Conservation (phyloP, 2,113 vertebrate species). For the Solea senegalensis region DNA sequence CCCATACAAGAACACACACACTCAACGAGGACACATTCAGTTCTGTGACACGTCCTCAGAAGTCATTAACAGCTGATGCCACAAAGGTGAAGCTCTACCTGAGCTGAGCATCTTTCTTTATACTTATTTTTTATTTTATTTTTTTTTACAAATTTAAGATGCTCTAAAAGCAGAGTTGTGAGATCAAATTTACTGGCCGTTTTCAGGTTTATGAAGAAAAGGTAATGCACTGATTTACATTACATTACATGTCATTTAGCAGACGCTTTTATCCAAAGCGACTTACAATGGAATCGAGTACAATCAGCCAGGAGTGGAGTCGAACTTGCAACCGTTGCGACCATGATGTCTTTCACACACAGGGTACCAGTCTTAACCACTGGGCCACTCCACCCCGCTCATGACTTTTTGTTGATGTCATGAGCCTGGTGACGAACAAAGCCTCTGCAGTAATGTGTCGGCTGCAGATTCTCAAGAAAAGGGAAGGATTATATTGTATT, state of each 20-base stretch:
- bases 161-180: neutral
- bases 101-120: slow-evolving; percentile 22
- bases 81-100: slow-evolving; percentile 21
- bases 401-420: slow-evolving; percentile 22
- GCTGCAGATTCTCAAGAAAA: slow-evolving; percentile 40
- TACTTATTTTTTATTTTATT: neutral
- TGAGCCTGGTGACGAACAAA: slow-evolving; percentile 22
- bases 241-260: too few relatives aligned
- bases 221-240: neutral
- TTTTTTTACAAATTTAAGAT: neutral
- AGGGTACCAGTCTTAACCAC: too few relatives aligned
- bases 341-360: too few relatives aligned
- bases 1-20: too few relatives aligned
- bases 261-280: too few relatives aligned
- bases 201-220: slow-evolving; percentile 18
- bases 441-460: slow-evolving; percentile 59
- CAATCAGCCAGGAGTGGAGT: too few relatives aligned
- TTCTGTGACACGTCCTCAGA: slow-evolving; percentile 31
- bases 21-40: slow-evolving; percentile 50
- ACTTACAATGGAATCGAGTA: too few relatives aligned
- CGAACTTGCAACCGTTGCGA: too few relatives aligned
- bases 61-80: slow-evolving; percentile 34
- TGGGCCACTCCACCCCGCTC: too few relatives aligned
- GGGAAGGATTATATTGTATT: slow-evolving; percentile 12
- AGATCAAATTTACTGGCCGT: slow-evolving; percentile 5